Evolutionary conservation across 2,797 vertebrate species (phyloP), one percentile per base, ranked within the genome.

Genomic region (Emys orbicularis): DNA sequence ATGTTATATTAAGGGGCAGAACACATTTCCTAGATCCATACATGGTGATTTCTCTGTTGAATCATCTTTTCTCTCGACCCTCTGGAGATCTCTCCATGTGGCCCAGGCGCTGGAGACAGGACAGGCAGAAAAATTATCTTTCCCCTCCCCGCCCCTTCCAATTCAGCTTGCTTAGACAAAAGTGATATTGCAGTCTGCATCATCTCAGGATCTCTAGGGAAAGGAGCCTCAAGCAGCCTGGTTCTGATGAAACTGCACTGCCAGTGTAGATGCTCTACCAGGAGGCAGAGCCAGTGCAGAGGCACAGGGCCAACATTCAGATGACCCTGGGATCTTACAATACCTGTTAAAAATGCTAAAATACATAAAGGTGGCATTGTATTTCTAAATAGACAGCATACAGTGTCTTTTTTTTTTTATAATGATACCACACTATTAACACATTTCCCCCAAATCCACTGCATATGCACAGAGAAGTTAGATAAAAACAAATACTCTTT

Each of bases 91-190:
- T 15, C 49, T 85, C 76, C 34, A 5, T 3, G 52, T 31, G 59
- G 5, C 76, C 81, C 90, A 84, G 56, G 49, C 77, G 86, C 16
- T 96, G 92, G 56, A 6, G 29, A 31, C 44, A 86, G 13, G 3
- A 4, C 8, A 92, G 31, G 72, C 18, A 79, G 76, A 74, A 72
- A 74, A 44, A 5, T 23, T 37, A 41, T 44, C 21, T 74, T 41
- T 23, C 37, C 37, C 6, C 23, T 74, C 72, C 21, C 72, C 2
- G 0, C 37, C 68, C 21, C 37, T 41, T 44, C 9, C 34, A 65
- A n/a, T 65, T 74, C 68, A 74, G 21, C 37, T 27, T 44, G 41
- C 37, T 25, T 9, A 93, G 79, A 6, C 25, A 91, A 93, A 95
- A 93, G 77, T 21, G 81, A 79, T 7, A n/a, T 25, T 50, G 81